Conservation (phyloP, 1,140 invertebrate genomes). For the Drosophila setifemur region DNA sequence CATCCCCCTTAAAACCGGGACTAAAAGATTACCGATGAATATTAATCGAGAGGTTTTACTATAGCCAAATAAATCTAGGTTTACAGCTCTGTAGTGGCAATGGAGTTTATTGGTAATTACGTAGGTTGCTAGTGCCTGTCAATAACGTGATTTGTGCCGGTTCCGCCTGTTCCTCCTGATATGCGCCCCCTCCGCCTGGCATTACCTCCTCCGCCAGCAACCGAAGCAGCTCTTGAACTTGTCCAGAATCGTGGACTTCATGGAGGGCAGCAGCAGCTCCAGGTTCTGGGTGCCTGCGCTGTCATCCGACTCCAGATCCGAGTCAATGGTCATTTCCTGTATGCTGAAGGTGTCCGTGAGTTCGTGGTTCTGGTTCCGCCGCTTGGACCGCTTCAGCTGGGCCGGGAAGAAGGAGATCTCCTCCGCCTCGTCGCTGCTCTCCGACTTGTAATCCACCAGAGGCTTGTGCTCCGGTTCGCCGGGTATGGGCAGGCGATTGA, state of each 20-base stretch:
- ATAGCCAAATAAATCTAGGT: constrained; percentile 56
- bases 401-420: constrained; percentile 78
- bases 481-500: constrained; percentile 76
- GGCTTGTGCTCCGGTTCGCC: constrained; percentile 75
- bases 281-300: constrained; percentile 78
- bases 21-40: constrained; percentile 36
- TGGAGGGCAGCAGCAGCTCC: constrained; percentile 72
- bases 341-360: constrained; percentile 81
- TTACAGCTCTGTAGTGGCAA: constrained; percentile 61
- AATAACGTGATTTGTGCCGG: constrained; percentile 74
- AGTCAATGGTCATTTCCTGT: constrained; percentile 82
- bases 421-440: constrained; percentile 79
- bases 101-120: constrained; percentile 47
- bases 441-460: constrained; percentile 80
- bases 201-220: constrained; percentile 70
- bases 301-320: constrained; percentile 77
- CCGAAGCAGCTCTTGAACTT: constrained; percentile 73
- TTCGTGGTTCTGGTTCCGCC: constrained; percentile 65
- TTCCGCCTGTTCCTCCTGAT: constrained; percentile 12
- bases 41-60: constrained; percentile 41
- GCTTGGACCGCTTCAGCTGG: constrained; percentile 67
- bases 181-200: constrained; percentile 12
- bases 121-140: constrained; percentile 61
- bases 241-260: constrained; percentile 71
- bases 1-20: no score